Evolutionary conservation across 2,888 invertebrate genomes (phyloP), one percentile per base, ranked within the genome.

Genomic region (Schizaphis graminum): DNA sequence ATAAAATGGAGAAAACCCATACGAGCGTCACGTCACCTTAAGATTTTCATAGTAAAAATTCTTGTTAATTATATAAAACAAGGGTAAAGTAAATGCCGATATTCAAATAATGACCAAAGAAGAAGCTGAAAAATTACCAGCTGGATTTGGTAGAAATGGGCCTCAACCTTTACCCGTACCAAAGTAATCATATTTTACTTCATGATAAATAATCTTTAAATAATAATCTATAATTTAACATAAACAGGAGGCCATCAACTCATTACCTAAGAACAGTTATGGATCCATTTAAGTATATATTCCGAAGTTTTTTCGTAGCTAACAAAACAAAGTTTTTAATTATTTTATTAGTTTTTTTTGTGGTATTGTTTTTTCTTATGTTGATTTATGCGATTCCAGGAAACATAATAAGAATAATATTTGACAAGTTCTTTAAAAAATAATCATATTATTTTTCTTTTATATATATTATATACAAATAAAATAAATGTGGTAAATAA

Each of bases 371-470:
- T 26, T 93, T 95, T 89, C 97, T 97, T 28, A 95, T 97, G 92
- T 97, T 98, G 96, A 97, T 98, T 95, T 98, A 98, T 96, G 97
- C 98, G 28, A 97, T 98, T 95, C 98, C 98, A 61, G 98, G 98
- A 89, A 98, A 98, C 96, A 97, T 97, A 0, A 98, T 98, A 94
- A 98, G 98, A 96, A 98, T 97, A 95, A 96, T 98, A 92, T 96
- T 98, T 93, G 98, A 98, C 91, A 98, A 98, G 11, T 44, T 56
- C 28, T 56, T 90, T 28, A 41, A 28, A 89, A 67, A 67, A 90
- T 53, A 53, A n/a, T 49, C 53, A n/a, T 90, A n/a, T 56, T 47
- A 13, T 47, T n/a, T 57, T 56, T 61, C 16, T 89, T 85, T 47
- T 67, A 21, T 53, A 53, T 53, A 5, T 53, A 53, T n/a, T n/a